phyloP scores from a whole-genome alignment of 2,888 invertebrate genomes.

The Amitus sp. region DNA sequence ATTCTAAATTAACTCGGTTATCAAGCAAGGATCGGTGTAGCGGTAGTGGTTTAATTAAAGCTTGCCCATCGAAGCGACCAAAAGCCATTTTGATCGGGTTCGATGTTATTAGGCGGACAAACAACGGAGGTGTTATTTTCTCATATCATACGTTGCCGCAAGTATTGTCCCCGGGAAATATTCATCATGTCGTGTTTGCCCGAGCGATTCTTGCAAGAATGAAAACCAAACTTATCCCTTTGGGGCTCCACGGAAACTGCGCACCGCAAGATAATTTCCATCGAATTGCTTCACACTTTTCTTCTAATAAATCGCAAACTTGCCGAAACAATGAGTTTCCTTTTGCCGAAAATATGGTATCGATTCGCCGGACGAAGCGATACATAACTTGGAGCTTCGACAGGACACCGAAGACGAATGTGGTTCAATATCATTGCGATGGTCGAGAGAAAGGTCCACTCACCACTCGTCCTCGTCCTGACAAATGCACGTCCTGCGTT shows the following conservation, averaged over 20 bases:
- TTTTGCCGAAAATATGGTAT: too few relatives aligned
- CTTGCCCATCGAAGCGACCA: slow-evolving; percentile 9
- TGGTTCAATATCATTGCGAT: slow-evolving; percentile 59
- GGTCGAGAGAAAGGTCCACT: slow-evolving; percentile 55
- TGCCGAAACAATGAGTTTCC: slow-evolving; percentile 7
- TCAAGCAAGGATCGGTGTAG: too few relatives aligned
- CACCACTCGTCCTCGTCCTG: slow-evolving; percentile 61
- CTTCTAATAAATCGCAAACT: too few relatives aligned
- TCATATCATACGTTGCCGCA: slow-evolving; percentile 18
- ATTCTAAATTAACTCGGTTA: too few relatives aligned
- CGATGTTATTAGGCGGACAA: slow-evolving; percentile 35
- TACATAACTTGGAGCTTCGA: slow-evolving; percentile 11
- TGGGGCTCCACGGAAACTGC: slow-evolving; percentile 15
- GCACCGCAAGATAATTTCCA: slow-evolving; percentile 21
- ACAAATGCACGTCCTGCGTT: slow-evolving; percentile 63
- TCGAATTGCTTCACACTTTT: too few relatives aligned
- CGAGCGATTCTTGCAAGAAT: slow-evolving; percentile 1
- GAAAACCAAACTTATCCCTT: slow-evolving; percentile 25
- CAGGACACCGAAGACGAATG: slow-evolving; percentile 56
- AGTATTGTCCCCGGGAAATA: slow-evolving; percentile 24
- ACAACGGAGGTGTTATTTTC: slow-evolving; percentile 31
- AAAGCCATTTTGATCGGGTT: slow-evolving; percentile 33
- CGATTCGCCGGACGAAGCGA: slow-evolving; percentile 3
- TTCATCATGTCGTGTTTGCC: slow-evolving; percentile 29
- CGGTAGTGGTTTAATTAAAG: slow-evolving; percentile 40